Base-by-base conservation (phyloP, 2,797 vertebrate genomes). In the Decapterus maruadsi region DNA sequence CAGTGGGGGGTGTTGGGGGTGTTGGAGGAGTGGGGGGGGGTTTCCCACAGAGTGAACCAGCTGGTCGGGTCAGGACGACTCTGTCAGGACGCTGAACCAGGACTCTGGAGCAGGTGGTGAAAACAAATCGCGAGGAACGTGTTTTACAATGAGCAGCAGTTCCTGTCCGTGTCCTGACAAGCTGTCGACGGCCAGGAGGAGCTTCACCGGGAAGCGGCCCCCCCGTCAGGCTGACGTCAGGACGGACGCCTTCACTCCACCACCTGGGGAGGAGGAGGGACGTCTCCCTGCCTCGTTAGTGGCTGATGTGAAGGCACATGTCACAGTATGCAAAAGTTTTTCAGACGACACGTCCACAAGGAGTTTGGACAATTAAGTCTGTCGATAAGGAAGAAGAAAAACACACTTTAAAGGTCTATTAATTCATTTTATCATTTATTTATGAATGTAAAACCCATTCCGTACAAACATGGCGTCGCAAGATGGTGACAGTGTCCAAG, bases 11-110 rank as follows among this genome's bases (percentile, higher is more conserved):
- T 4, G 31, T 5, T 34, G 31, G 1, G 31, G 4, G 31, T 34
- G 31, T 34, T 34, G 31, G 4, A 4, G 4, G 31, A 4, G 31
- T 34, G 31, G 3, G 0, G 38, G 7, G 65, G 50, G 56, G 56
- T 42, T 59, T 81, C 71, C 67, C 74, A 40, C 70, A 5, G 74
- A 74, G 69, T 5, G 55, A 73, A 73, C 19, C 73, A 77, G 78
- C 78, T 74, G 73, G 22, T 61, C 61, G 26, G 58, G 62, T 36
- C 20, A 26, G 1, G 34, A 7, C 53, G 1, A 60, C 72, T 72
- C 75, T 48, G 62, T 68, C 54, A 75, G n/a, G 1, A 11, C n/a
- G 74, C 70, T 50, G 70, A 55, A 70, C 74, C 56, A 31, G 51
- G 66, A 22, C 22, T 17, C 61, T 54, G 57, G 63, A 79, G 70